Evolutionary conservation across 2,888 invertebrate species (phyloP).

Genomic region (Beris morrisii): DNA sequence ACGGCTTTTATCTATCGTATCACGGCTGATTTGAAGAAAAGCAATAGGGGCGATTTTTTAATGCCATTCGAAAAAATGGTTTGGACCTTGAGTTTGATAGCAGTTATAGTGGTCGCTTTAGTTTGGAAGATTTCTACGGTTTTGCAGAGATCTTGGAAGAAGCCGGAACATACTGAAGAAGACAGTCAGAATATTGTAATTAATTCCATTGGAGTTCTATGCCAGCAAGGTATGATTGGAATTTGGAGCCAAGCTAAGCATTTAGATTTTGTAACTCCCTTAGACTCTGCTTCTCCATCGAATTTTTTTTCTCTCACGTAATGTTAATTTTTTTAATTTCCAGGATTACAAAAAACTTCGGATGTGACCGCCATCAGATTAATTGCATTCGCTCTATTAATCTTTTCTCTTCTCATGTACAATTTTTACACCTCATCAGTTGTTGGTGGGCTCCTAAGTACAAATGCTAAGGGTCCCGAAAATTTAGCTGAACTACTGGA

Average conservation of each 20-base stretch:
- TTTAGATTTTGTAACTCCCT: too few species aligned
- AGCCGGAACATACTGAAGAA: neutral
- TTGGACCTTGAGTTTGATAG: conserved; percentile 43
- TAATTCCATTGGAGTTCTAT: conserved; percentile 47
- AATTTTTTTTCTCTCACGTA: neutral
- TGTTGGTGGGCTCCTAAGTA: conserved; percentile 52
- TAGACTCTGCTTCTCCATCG: too few species aligned
- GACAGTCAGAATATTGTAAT: conserved; percentile 31
- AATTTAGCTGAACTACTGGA: conserved; percentile 48
- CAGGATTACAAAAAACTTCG: conserved; percentile 48
- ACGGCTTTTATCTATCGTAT: conserved; percentile 51
- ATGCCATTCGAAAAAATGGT: conserved; percentile 49
- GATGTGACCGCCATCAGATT: conserved; percentile 45
- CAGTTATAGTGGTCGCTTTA: neutral
- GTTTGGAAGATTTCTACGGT: neutral
- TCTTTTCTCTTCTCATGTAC: conserved; percentile 50
- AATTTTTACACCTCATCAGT: conserved; percentile 55
- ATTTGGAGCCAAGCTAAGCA: too few species aligned
- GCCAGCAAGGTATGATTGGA: conserved; percentile 46
- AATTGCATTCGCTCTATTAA: conserved; percentile 46
- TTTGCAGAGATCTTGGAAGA: neutral
- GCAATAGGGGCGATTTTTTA: conserved; percentile 47
- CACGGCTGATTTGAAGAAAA: conserved; percentile 47
- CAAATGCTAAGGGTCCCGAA: conserved; percentile 48
- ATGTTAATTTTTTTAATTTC: conserved; percentile 2